Evolutionary conservation across 2,797 vertebrate genomes (phyloP), one percentile per base, ranked within the genome.

Genomic region (Craterocephalus amniculus): DNA sequence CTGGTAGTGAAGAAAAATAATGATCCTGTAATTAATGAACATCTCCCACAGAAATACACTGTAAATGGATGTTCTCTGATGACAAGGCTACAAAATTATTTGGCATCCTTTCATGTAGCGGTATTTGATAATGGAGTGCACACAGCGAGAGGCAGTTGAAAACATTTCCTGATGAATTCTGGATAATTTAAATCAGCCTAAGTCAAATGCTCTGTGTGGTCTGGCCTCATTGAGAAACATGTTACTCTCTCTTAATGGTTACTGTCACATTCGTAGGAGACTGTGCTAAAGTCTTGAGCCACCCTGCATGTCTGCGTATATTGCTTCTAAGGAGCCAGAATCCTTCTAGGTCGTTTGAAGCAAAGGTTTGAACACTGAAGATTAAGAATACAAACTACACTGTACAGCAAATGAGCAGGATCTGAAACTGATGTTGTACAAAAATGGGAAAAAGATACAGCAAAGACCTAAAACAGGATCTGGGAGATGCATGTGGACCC

Each of bases 1-100:
- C 67, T 83, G 3, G 58, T 67, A 86, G 85, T 81, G 76, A 86
- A 85, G 76, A 80, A 84, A 88, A 89, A 85, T 74, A 86, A 84
- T 79, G 58, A 62, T 49, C 60, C 58, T 64, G 52, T 84, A 82
- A 89, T 87, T 85, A 82, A 63, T 79, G 67, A 86, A 76, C 76
- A 80, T 85, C 68, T 86, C 60, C 72, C 56, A 73, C 62, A 81
- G 73, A 81, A 71, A 83, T 67, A 43, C 38, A 66, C 57, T 81
- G 77, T 83, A 89, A 86, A 81, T 70, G 74, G 62, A 74, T 78
- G 67, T 64, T 81, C 27, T 55, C 58, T 63, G 60, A 78, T 83
- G 89, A 80, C 72, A 63, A 43, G 74, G 68, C 76, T 55, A 65
- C 76, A 76, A 79, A 86, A 80, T 85, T 87, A 88, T 91, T 83